phyloP scores from a whole-genome alignment of 2,113 vertebrate genomes.

The Sula dactylatra region DNA sequence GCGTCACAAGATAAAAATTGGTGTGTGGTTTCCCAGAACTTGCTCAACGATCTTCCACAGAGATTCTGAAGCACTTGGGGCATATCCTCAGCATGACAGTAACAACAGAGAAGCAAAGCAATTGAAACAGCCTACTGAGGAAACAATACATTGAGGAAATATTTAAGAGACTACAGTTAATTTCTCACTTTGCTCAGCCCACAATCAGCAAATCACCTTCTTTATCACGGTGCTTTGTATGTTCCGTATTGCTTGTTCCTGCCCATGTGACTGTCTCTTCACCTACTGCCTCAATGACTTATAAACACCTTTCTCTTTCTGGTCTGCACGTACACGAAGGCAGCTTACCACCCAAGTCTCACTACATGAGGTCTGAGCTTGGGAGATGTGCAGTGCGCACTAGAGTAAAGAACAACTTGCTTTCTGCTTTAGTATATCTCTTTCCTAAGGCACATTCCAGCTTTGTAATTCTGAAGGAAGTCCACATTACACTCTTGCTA shows the following conservation, averaged over 20 bases:
- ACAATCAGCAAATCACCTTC: not conserved
- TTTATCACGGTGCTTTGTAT: not conserved
- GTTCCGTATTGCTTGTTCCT: not conserved
- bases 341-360: not conserved
- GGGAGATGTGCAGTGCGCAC: fast-evolving
- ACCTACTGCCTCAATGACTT: not conserved
- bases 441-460: not conserved
- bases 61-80: not conserved
- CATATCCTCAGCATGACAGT: not conserved
- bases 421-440: not conserved
- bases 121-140: not conserved
- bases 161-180: not conserved
- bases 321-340: not conserved
- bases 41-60: not conserved
- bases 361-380: not conserved
- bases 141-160: not conserved
- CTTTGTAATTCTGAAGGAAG: not conserved
- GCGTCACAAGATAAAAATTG: not conserved
- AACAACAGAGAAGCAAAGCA: not conserved
- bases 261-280: not conserved
- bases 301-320: not conserved
- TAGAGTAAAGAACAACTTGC: not conserved
- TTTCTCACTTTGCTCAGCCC: not conserved
- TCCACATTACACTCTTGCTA: not conserved
- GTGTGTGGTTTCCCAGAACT: not conserved